Evolutionary conservation across 2,113 vertebrate genomes (phyloP), one percentile per base, ranked within the genome.

Genomic region (Chauna torquata): DNA sequence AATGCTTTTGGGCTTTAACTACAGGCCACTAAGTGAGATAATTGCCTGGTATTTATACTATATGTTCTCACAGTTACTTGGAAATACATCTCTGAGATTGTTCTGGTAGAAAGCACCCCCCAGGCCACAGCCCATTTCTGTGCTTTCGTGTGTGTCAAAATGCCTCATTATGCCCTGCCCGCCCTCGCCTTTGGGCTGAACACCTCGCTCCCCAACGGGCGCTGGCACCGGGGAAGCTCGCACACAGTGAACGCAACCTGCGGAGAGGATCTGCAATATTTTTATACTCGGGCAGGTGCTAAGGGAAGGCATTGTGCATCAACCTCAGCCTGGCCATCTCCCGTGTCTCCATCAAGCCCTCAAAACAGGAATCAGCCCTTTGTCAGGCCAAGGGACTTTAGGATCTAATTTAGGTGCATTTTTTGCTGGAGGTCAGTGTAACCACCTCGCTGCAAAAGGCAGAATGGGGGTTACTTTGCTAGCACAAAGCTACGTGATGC

Each of bases 21-120:
- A 82, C 90, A 92, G 96, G 97, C 94, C 89, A 96, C 96, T 96
- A 96, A 95, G 96, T 94, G 93, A 88, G 96, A 96, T 97, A 97
- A 97, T 97, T 97, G 87, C 97, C 82, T 83, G 17, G 75, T 95
- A 92, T 89, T 95, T 92, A 96, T 66, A 74, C 79, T 97, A 90
- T 92, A 97, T 74, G 91, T 96, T 97, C 97, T 94, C 91, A 86
- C 82, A 94, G 95, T 88, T 77, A 82, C 92, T 95, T 96, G 96
- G 96, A 91, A 97, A 96, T 95, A 75, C 76, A 50, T 80, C 87
- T 95, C 87, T 1, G 49, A 94, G 94, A 95, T 94, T 90, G 95
- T 96, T 97, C 92, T 80, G 75, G 58, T 47, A 88, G 84, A 94
- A 97, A 85, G 94, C 92, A 91, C 91, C 91, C 94, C 91, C 94